phyloP scores from a whole-genome alignment of 2,113 vertebrate species.

The Coturnix japonica region DNA sequence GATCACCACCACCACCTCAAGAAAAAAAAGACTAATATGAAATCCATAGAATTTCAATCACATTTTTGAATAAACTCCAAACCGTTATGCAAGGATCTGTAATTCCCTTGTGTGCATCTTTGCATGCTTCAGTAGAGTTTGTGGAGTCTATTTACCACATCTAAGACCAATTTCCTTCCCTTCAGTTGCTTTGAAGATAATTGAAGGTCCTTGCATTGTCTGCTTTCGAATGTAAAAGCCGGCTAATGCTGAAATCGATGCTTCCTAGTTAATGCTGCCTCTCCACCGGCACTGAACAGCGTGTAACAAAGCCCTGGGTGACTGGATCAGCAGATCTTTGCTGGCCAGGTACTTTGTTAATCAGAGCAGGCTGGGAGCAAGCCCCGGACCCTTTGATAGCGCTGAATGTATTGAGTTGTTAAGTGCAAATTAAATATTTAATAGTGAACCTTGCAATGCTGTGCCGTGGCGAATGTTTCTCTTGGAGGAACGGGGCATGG shows the following conservation, averaged over 20 bases:
- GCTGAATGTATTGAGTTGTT: constrained; percentile 46
- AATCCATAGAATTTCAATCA: constrained; percentile 8
- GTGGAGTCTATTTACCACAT: constrained; percentile 82
- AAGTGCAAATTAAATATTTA: constrained; percentile 66
- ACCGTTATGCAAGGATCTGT: not conserved
- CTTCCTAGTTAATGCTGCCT: constrained; percentile 69
- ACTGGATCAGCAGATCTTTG: constrained; percentile 49
- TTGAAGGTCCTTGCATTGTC: constrained; percentile 80
- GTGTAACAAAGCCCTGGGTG: constrained; percentile 13
- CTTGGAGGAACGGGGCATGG: not conserved
- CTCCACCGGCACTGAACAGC: not conserved
- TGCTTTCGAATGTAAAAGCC: constrained; percentile 78
- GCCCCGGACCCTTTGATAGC: constrained; percentile 22
- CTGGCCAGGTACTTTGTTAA: constrained; percentile 60
- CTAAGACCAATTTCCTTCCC: constrained; percentile 83
- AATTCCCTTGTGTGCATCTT: constrained; percentile 49
- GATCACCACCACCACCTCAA: not conserved
- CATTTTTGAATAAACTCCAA: constrained; percentile 45
- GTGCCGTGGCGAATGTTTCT: accelerated
- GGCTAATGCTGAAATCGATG: constrained; percentile 80
- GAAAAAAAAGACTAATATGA: not conserved
- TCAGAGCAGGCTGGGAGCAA: constrained; percentile 49
- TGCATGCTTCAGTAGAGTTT: constrained; percentile 73
- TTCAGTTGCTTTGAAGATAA: constrained; percentile 83
- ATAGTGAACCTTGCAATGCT: not conserved